Evolutionary conservation across 1,140 invertebrate species (phyloP).

Genomic region (Dreissena rostriformis): DNA sequence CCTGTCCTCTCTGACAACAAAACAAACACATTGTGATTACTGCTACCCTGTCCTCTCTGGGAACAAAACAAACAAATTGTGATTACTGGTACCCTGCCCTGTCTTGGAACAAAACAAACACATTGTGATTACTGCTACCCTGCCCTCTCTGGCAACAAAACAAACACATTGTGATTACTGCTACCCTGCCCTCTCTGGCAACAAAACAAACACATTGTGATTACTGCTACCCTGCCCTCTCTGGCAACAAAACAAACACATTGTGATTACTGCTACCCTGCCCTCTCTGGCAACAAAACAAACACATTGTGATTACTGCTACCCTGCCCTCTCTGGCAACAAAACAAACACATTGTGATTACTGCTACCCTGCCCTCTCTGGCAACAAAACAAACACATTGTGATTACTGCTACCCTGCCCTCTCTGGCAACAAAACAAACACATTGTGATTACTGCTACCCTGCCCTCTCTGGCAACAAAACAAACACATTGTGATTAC

Average conservation of each 20-base stretch:
- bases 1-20: slow-evolving; percentile 12
- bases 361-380: slow-evolving; percentile 28
- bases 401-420: slow-evolving; percentile 48
- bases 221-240: slow-evolving; percentile 45
- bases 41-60: slow-evolving; percentile 31
- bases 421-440: slow-evolving; percentile 6
- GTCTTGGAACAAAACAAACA: slow-evolving; percentile 1
- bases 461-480: slow-evolving; percentile 9
- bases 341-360: too few species aligned
- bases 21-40: too few species aligned
- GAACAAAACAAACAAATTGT: too few species aligned
- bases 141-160: slow-evolving; percentile 10
- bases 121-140: slow-evolving; percentile 51
- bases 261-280: slow-evolving; percentile 51
- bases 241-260: too few species aligned
- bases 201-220: too few species aligned
- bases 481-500: too few species aligned
- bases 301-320: slow-evolving; percentile 49
- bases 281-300: slow-evolving; percentile 2
- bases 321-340: slow-evolving; percentile 25
- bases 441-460: slow-evolving; percentile 54
- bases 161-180: slow-evolving; percentile 49
- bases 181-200: slow-evolving; percentile 30
- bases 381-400: too few species aligned
- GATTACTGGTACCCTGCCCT: slow-evolving; percentile 47